Evolutionary conservation across 2,797 vertebrate genomes (phyloP).

Genomic region (Cyprinodon diabolis): DNA sequence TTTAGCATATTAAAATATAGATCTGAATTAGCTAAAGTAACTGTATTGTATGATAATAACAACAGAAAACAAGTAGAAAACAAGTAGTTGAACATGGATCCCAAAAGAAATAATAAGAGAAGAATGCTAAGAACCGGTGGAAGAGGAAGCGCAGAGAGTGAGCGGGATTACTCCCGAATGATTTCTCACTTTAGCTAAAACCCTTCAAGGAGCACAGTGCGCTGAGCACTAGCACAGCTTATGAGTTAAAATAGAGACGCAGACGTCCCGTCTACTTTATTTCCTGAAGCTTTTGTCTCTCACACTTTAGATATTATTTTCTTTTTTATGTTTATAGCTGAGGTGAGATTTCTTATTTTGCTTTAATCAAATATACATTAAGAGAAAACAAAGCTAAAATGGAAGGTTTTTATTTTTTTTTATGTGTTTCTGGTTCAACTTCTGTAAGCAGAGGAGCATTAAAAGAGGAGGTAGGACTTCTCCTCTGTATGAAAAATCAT

Average conservation of each 20-base stretch:
- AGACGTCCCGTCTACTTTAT: slow-evolving; percentile 16
- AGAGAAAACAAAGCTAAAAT: background rate
- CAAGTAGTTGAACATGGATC: slow-evolving; percentile 53
- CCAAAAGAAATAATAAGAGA: slow-evolving; percentile 53
- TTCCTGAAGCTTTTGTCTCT: background rate
- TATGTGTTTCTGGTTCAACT: background rate
- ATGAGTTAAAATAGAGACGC: slow-evolving; percentile 18
- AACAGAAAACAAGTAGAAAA: slow-evolving; percentile 60
- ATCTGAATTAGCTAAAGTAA: slow-evolving; percentile 84
- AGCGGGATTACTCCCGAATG: slow-evolving; percentile 5
- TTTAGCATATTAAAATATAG: slow-evolving; percentile 84
- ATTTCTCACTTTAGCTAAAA: slow-evolving; percentile 34
- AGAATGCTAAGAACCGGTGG: slow-evolving; percentile 82
- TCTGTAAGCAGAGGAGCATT: background rate
- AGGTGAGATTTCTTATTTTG: background rate
- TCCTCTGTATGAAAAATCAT: slow-evolving; percentile 1
- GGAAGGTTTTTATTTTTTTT: background rate
- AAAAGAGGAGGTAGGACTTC: background rate
- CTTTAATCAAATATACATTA: background rate
- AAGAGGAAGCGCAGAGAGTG: slow-evolving; percentile 71
- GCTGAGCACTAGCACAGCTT: slow-evolving; percentile 53
- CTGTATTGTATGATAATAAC: slow-evolving; percentile 78
- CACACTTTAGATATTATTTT: background rate
- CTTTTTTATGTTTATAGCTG: background rate
- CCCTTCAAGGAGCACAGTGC: slow-evolving; percentile 82